These are phyloP conservation scores for Lumbricus terrestris DNA, from an alignment of 2,888 invertebrate species.

Conservation along the genomic window DNA sequence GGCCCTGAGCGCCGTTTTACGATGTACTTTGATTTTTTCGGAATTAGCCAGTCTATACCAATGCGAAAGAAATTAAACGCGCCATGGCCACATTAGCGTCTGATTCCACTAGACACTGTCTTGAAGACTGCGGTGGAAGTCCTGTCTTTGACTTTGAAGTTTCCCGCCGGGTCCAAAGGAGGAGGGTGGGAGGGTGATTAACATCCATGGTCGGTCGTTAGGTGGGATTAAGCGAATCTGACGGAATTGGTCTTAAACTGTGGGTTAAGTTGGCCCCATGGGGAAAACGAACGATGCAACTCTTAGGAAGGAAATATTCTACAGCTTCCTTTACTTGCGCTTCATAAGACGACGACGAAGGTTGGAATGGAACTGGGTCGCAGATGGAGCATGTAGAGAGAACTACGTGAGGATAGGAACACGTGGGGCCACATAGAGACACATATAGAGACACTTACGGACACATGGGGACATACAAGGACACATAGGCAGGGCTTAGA, in stretches of 20 bases:
- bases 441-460: too few relatives aligned
- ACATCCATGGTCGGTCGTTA: background rate
- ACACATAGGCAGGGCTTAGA: too few relatives aligned
- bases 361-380: too few relatives aligned
- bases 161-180: too few relatives aligned
- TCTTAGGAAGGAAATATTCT: background rate
- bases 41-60: too few relatives aligned
- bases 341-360: background rate
- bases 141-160: background rate
- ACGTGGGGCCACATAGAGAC: too few relatives aligned
- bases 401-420: too few relatives aligned
- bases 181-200: too few relatives aligned
- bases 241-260: background rate
- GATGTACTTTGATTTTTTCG: background rate
- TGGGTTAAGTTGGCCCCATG: background rate
- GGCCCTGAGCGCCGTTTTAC: too few relatives aligned
- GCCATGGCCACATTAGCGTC: background rate
- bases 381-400: background rate
- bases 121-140: background rate
- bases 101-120: background rate
- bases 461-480: too few relatives aligned
- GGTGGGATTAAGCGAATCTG: background rate
- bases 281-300: background rate
- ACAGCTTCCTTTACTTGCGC: background rate
- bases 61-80: too few relatives aligned